A percentile compares a stretch with the other conserved stretches of the same genome.
phyloP scores from a whole-genome alignment of 2,113 vertebrate genomes.

The Colossoma macropomum region DNA sequence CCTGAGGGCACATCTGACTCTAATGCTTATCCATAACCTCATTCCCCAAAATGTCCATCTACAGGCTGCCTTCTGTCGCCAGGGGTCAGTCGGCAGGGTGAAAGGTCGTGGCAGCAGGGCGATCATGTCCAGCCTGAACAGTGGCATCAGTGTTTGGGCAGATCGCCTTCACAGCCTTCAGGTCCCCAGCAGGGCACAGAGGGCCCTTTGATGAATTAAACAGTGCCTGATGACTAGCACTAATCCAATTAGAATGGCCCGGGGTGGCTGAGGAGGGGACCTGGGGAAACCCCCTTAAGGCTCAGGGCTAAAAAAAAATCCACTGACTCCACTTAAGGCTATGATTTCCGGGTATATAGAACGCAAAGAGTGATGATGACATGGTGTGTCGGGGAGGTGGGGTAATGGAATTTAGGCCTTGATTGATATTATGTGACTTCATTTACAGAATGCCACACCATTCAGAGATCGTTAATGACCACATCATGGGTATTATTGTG shows the following conservation, averaged over 20 bases:
- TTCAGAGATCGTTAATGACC: too few species aligned
- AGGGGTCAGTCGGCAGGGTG: constrained; percentile 46
- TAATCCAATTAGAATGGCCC: constrained; percentile 54
- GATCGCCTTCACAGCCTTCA: constrained; percentile 14
- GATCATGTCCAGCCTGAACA: not conserved
- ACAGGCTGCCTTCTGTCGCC: constrained; percentile 43
- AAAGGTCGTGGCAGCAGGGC: constrained; percentile 44
- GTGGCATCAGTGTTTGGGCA: constrained; percentile 56
- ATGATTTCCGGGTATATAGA: constrained; percentile 9
- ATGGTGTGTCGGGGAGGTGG: not conserved
- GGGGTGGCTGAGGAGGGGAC: constrained; percentile 9
- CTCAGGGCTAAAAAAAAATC: not conserved
- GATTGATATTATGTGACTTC: constrained; percentile 8
- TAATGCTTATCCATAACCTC: constrained; percentile 30
- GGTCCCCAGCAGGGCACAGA: constrained; percentile 53
- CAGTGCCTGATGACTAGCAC: constrained; percentile 53
- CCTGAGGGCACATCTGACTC: constrained; percentile 17
- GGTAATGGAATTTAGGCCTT: constrained; percentile 10
- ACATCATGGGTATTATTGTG: too few species aligned
- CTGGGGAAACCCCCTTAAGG: constrained; percentile 32
- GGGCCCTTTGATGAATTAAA: constrained; percentile 56
- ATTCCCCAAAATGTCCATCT: not conserved
- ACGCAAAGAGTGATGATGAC: constrained; percentile 10
- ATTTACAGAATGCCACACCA: not conserved
- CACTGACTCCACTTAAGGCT: not conserved